A percentile compares a stretch with the other conserved stretches of the same genome.
Evolutionary conservation across 1,140 invertebrate species (phyloP).

Genomic region (Drosophila arizonae): DNA sequence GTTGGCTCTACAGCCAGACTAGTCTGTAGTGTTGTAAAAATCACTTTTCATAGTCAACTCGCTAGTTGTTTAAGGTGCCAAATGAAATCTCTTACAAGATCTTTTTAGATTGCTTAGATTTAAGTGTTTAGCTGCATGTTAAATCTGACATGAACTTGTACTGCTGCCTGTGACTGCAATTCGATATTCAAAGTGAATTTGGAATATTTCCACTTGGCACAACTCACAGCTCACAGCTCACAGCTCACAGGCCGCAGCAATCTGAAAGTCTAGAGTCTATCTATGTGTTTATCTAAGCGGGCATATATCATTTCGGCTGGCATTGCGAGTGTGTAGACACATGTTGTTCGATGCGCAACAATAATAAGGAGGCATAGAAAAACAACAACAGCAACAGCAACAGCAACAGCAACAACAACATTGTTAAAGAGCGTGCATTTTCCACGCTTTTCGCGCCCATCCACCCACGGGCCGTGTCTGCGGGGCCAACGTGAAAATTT

Average conservation of each 20-base stretch:
- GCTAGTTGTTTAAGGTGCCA: not conserved
- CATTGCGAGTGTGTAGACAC: conserved; percentile 2
- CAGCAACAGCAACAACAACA: conserved; percentile 21
- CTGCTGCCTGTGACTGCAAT: too few species aligned
- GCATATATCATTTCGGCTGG: conserved; percentile 6
- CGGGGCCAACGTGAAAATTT: conserved; percentile 43
- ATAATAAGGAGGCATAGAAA: conserved; percentile 7
- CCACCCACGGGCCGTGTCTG: conserved; percentile 30
- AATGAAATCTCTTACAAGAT: not conserved
- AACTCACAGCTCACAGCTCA: not conserved
- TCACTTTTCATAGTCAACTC: too few species aligned
- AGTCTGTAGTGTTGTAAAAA: too few species aligned
- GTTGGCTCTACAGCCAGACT: too few species aligned
- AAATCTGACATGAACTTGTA: not conserved
- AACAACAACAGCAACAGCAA: conserved; percentile 15
- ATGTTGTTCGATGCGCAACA: conserved; percentile 19
- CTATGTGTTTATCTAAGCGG: not conserved
- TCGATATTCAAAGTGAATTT: too few species aligned
- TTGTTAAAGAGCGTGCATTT: conserved; percentile 37
- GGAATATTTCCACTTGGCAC: not conserved
- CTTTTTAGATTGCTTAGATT: not conserved
- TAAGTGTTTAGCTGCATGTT: not conserved
- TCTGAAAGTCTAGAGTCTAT: not conserved
- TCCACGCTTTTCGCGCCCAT: conserved; percentile 40
- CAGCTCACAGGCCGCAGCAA: too few species aligned